Base-by-base conservation (phyloP, 1,140 invertebrate species). In the Lethocerus indicus region DNA sequence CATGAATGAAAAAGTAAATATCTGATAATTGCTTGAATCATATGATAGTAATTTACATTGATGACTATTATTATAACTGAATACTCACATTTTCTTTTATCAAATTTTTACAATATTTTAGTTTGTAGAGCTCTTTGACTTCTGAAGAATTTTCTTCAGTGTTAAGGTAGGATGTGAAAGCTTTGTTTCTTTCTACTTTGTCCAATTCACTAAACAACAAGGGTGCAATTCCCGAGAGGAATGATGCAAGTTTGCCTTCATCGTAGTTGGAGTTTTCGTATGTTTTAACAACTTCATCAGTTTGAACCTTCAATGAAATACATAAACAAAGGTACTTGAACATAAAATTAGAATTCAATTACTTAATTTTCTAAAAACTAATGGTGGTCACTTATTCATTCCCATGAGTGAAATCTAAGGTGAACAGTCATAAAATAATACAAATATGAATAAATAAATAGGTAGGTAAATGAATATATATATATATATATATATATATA, bases 101-200 rank as follows among this genome's bases (percentile, higher is more conserved):
- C 29, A 44, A 5, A 44, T 26, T 14, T 14, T 28, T n/a, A 4
- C 42, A 44, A 25, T 44, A 28, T 44, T 13, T 43, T 44, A 20
- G 29, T 29, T 37, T 49, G 16, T 7, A 41, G 12, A 35, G 32
- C 14, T 37, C 37, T 37, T 26, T 41, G n/a, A 7, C 23, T 23
- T 24, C 13, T 35, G 29, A 18, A 29, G n/a, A 21, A 27, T 23
- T 13, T 32, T 53, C 51, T 13, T 47, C 45, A 18, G 7, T 23
- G 1, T 23, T 2, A 29, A 21, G 23, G 16, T 49, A 44, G 9
- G 29, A 32, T 20, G 46, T 44, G 27, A 53, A 53, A 2, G 51
- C 51, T 41, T 53, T 53, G 14, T 27, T 49, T 53, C 29, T 49
- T 18, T 37, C 39, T 7, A 32, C 47, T 26, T 49, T 53, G 32